phyloP scores from a whole-genome alignment of 2,888 invertebrate genomes.

The Lymantria monacha region DNA sequence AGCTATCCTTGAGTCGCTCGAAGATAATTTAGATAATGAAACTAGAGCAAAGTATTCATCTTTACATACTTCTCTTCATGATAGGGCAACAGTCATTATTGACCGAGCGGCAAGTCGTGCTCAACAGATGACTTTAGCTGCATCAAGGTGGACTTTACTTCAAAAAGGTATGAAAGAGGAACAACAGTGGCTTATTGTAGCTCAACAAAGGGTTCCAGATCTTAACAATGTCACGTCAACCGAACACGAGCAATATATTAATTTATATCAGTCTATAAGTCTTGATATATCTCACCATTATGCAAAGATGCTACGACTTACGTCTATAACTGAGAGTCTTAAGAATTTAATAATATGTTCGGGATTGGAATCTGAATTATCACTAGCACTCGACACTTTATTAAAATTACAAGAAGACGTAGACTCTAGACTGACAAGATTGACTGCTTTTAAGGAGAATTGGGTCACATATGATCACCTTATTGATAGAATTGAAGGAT shows the following conservation, averaged over 20 bases:
- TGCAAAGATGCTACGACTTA: conserved; percentile 87
- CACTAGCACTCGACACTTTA: conserved; percentile 87
- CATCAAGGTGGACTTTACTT: conserved; percentile 91
- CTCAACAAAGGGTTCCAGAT: conserved; percentile 92
- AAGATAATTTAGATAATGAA: conserved; percentile 91
- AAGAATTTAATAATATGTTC: conserved; percentile 89
- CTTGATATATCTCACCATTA: conserved; percentile 91
- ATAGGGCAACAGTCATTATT: conserved; percentile 87
- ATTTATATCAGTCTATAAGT: conserved; percentile 90
- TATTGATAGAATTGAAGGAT: conserved; percentile 88
- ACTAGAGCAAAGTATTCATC: conserved; percentile 88
- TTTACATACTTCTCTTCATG: conserved; percentile 89
- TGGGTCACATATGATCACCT: conserved; percentile 89
- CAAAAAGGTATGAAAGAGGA: conserved; percentile 93
- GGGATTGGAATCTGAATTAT: conserved; percentile 88
- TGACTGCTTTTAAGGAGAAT: conserved; percentile 89
- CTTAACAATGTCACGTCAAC: conserved; percentile 90
- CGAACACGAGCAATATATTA: conserved; percentile 92
- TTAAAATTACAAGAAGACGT: conserved; percentile 89
- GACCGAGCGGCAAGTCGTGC: conserved; percentile 91
- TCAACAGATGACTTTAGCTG: conserved; percentile 92
- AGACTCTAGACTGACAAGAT: conserved; percentile 85
- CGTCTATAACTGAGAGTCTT: conserved; percentile 87
- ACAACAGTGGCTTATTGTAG: conserved; percentile 91
- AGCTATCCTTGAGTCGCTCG: conserved; percentile 92